Evolutionary conservation across 2,113 vertebrate species (phyloP), one percentile per base, ranked within the genome.

Genomic region (Cebidichthys violaceus): DNA sequence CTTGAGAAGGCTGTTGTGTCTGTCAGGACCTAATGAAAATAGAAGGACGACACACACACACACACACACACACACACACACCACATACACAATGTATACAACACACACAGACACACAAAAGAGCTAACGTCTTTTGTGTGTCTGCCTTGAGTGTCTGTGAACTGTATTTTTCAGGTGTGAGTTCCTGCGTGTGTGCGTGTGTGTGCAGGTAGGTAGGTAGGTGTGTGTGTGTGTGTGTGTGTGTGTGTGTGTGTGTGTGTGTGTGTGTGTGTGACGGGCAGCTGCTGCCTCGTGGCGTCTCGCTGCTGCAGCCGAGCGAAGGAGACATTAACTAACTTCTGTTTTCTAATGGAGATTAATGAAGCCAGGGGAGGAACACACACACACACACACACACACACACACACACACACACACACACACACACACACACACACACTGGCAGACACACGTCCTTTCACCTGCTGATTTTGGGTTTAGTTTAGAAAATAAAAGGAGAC

Each of bases 291-390:
- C 69, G 39, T 82, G 83, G 81, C 43, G 83, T 90, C 88, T 86
- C 73, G 82, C 85, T 89, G 93, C 88, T 84, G 82, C 83, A 90
- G 89, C 82, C 83, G 86, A 93, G 92, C 85, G 86, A 88, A 91
- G 88, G 90, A 95, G 91, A 95, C 93, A 94, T 95, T 94, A 95
- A 95, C 92, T 93, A 94, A 95, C 94, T 95, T 94, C 90, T 95
- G 94, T 94, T 95, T 94, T 94, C 91, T 95, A 95, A 95, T 95
- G 93, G 94, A 95, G 94, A 95, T 95, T 95, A 95, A 94, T 95
- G 94, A 95, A 95, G 90, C 92, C 86, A 82, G 87, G 76, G 77
- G 27, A 82, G 52, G 52, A 37, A 55, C 35, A 75, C 70, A 78
- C 73, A 82, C 80, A 88, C 76, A 75, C 59, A 65, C 45, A 69